Evolutionary conservation across 2,888 invertebrate species (phyloP), one percentile per base, ranked within the genome.

Genomic region (Blastobasis lacticolella): DNA sequence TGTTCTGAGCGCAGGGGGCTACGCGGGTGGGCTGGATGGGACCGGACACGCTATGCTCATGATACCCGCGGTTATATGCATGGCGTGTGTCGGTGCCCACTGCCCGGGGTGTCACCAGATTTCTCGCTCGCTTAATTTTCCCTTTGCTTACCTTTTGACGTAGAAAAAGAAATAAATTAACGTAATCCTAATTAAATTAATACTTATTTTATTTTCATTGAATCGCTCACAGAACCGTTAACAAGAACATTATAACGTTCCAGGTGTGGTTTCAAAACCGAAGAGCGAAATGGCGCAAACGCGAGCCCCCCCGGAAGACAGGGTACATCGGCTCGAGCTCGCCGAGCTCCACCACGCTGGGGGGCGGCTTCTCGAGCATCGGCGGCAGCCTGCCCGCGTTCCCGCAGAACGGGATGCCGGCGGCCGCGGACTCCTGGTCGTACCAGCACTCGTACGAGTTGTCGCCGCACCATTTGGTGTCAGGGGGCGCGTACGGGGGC

Each of bases 201-300:
- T 1, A 23, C 23, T 23, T 23, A 3, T 23, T 23, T 23, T 3
- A 23, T 23, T 23, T 2, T 23, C 23, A 23, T 23, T 23, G 23
- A 23, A 23, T 23, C 23, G 23, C 23, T 23, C 23, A 23, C 23
- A 23, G 23, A 23, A 23, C 23, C 23, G 23, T 23, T 23, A 3
- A 23, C 23, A 23, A 23, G 23, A 23, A 23, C 23, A 23, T 23
- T 23, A 23, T 3, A 23, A 23, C 49, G 41, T 64, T 58, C 45
- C 54, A 89, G 78, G 95, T 95, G 40, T 95, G 95, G 95, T 95
- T 95, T 78, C 95, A 95, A 86, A 97, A 97, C 75, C 91, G 97
- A 57, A 90, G 97, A 57, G 97, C 97, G 9, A 97, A 97, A 77
- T 97, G 97, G 97, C 91, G 97, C 48, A 97, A 97, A 75, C 92